Evolutionary conservation across 2,888 invertebrate genomes (phyloP), one percentile per base, ranked within the genome.

Genomic region (Cerastoderma edule): DNA sequence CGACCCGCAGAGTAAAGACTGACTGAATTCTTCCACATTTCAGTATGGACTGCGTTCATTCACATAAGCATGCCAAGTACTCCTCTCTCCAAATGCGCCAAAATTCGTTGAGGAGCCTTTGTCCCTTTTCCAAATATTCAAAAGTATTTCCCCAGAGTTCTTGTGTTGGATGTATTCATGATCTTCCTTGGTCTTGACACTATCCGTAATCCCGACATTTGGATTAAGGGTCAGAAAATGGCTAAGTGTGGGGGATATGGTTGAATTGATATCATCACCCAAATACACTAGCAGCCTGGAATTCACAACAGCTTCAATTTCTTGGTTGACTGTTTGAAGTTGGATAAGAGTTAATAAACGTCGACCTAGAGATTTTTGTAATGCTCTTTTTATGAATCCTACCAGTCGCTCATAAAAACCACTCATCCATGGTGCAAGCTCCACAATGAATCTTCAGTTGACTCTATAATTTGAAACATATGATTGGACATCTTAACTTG

Each of bases 331-430:
- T 44, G 76, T 76, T 48, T 76, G 67, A 0, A 76, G 22, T 44
- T 76, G 67, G 1, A 66, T 22, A 28, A 67, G 19, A 35, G 70
- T 75, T 27, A 70, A 32, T 27, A 68, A 44, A 19, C 32, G 56
- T 24, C 69, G 46, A 2, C 68, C 72, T n/a, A 77, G 27, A n/a
- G 60, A 33, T 46, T 77, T 72, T 22, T 69, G 39, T 16, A 77
- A 44, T 19, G 53, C 54, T 27, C 57, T 39, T 53, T 73, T 77
- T 8, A 73, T 72, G n/a, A 73, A 5, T 10, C 71, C 67, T 22
- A 67, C 67, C 6, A 67, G 39, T 63, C 70, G 24, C 50, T 75
- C 75, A 53, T 75, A 71, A 46, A 71, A 75, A 1, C 75, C 75
- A 16, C 75, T 66, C 56, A 70, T 67, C 71, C 67, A 70, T 16